Evolutionary conservation across 2,797 vertebrate species (phyloP).

Genomic region (Clarias pachynema): DNA sequence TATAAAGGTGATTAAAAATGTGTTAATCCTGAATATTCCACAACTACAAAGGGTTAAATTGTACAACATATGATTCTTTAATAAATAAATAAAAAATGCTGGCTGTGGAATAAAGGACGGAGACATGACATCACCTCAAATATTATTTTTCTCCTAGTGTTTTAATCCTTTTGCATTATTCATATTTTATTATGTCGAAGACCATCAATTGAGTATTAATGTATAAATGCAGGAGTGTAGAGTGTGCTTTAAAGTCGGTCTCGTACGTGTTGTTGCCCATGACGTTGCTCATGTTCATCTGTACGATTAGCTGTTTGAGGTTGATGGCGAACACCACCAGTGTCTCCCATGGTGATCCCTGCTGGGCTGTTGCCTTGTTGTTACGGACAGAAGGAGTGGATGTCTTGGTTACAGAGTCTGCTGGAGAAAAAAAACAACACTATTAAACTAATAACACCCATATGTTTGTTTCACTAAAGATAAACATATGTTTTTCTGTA

Average conservation of each 20-base stretch:
- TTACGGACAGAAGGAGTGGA: conserved; percentile 88
- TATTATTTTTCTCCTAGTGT: background rate
- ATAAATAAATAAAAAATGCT: background rate
- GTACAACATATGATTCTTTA: background rate
- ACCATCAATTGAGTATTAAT: background rate
- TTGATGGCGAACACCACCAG: conserved; percentile 98
- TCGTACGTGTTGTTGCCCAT: conserved; percentile 99
- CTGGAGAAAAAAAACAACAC: conserved; percentile 25
- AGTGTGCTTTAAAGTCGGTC: background rate
- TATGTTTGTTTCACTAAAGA: background rate
- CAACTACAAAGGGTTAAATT: background rate
- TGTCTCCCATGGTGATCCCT: conserved; percentile 95
- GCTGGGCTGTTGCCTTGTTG: conserved; percentile 87
- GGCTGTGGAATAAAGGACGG: background rate
- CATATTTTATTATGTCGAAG: background rate
- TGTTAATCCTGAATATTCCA: background rate
- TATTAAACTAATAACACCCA: conserved; percentile 6
- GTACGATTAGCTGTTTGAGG: conserved; percentile 93
- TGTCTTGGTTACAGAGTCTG: conserved; percentile 90
- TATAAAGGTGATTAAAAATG: background rate
- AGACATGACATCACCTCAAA: background rate
- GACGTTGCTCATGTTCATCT: conserved; percentile 99
- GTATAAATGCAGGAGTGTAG: background rate
- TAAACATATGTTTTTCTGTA: conserved; percentile 55
- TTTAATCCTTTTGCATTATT: background rate